Conservation (phyloP, 2,113 vertebrate genomes). For the Cervus canadensis region DNA sequence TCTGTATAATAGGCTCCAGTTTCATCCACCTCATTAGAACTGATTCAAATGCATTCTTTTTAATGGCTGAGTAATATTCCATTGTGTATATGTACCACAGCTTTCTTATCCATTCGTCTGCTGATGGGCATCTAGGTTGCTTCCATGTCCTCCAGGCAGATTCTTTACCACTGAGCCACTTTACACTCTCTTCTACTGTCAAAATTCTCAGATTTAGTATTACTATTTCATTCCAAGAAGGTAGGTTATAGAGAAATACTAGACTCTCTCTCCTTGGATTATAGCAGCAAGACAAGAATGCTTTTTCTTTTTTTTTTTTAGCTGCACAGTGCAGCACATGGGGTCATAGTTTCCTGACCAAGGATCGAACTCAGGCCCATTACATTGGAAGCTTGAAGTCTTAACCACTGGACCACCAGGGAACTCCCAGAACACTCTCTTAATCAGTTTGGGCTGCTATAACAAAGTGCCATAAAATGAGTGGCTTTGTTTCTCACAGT, state of each 20-base stretch:
- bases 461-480: background rate
- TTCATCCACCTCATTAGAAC: background rate
- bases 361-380: background rate
- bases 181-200: background rate
- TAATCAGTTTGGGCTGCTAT: background rate
- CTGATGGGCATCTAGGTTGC: background rate
- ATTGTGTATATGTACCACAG: background rate
- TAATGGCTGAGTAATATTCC: background rate
- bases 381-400: background rate
- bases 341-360: background rate
- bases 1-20: background rate
- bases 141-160: background rate
- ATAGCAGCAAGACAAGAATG: background rate
- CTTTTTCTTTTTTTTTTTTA: background rate
- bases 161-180: background rate
- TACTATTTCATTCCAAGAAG: background rate
- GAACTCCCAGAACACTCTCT: background rate
- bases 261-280: background rate
- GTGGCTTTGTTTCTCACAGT: background rate
- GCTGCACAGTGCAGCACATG: background rate
- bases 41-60: background rate
- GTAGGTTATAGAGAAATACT: background rate
- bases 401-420: background rate
- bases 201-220: background rate
- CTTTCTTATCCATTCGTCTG: background rate